Percentiles rank a stretch among this genome's conserved stretches.
Evolutionary conservation across 1,140 invertebrate genomes (phyloP).

Genomic region (Plectus sambesii): DNA sequence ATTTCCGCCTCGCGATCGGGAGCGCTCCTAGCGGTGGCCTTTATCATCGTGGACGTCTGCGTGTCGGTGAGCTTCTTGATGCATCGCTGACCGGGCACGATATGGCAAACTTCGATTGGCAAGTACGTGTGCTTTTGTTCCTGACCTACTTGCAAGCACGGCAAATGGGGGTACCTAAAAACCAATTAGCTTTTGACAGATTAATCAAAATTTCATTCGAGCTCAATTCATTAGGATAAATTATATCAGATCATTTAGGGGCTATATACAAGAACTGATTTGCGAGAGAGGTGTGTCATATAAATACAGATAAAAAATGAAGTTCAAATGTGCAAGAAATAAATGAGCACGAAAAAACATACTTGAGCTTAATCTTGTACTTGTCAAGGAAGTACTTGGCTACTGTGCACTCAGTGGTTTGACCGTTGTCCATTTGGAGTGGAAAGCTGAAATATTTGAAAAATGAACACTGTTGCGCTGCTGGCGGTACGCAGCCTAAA

Average conservation of each 20-base stretch:
- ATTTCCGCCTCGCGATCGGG: conserved; percentile 92
- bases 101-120: conserved; percentile 91
- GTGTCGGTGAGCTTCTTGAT: conserved; percentile 13
- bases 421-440: conserved; percentile 89
- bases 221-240: no score
- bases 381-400: conserved; percentile 98
- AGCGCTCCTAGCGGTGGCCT: conserved; percentile 84
- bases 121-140: conserved; percentile 98
- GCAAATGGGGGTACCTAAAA: conserved; percentile 79
- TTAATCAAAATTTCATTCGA: no score
- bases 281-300: no score
- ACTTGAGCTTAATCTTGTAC: conserved; percentile 62
- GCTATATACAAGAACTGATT: no score
- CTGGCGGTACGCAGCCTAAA: no score
- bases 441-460: conserved; percentile 73
- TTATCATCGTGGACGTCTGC: conserved; percentile 46
- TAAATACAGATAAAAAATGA: no score
- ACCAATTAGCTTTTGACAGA: conserved; percentile 28
- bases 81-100: conserved; percentile 73
- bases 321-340: no score
- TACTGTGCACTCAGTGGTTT: conserved; percentile 97
- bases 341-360: no score
- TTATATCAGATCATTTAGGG: no score
- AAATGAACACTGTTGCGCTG: no score
- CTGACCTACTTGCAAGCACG: conserved; percentile 93